These are phyloP conservation scores for Macrostomum lignano DNA, from an alignment of 1,140 invertebrate species.

Conservation along the genomic window DNA sequence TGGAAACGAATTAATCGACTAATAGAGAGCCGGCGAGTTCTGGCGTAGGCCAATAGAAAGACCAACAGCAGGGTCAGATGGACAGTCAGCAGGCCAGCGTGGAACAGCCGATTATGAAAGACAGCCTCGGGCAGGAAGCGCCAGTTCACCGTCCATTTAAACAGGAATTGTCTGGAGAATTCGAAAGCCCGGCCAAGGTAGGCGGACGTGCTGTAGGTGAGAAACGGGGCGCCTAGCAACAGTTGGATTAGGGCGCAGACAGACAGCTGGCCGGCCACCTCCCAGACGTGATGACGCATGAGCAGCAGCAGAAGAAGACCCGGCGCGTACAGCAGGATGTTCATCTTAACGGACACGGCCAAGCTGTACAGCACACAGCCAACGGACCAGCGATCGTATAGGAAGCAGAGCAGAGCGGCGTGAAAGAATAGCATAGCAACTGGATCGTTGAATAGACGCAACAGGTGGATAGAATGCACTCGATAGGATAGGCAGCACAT, in stretches of 20 bases:
- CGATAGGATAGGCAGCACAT: constrained; percentile 73
- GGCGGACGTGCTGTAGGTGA: constrained; percentile 44
- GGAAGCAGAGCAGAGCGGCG: constrained; percentile 51
- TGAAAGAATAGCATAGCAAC: constrained; percentile 71
- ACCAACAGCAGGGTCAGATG: constrained; percentile 42
- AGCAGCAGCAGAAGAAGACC: constrained; percentile 58
- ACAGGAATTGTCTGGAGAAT: constrained; percentile 66
- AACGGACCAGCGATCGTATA: constrained; percentile 47
- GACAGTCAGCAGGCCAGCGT: constrained; percentile 40
- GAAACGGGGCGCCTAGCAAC: constrained; percentile 44
- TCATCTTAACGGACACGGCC: constrained; percentile 93
- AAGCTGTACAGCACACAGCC: constrained; percentile 57
- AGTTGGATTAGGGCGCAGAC: constrained; percentile 42
- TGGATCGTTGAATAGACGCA: constrained; percentile 87
- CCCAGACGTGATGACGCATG: constrained; percentile 38
- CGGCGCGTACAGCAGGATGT: constrained; percentile 71
- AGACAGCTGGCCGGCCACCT: constrained; percentile 42
- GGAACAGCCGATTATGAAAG: constrained; percentile 57
- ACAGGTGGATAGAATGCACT: constrained; percentile 84
- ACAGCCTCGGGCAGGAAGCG: constrained; percentile 49
- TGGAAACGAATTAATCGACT: constrained; percentile 3
- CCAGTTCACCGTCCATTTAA: constrained; percentile 96
- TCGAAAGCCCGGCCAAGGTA: constrained; percentile 77
- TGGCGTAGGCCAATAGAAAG: constrained; percentile 30
- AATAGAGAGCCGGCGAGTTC: constrained; percentile 10